A percentile compares a stretch with the other conserved stretches of the same genome.
phyloP scores from a whole-genome alignment of 2,113 vertebrate species.

The Sorex araneus region DNA sequence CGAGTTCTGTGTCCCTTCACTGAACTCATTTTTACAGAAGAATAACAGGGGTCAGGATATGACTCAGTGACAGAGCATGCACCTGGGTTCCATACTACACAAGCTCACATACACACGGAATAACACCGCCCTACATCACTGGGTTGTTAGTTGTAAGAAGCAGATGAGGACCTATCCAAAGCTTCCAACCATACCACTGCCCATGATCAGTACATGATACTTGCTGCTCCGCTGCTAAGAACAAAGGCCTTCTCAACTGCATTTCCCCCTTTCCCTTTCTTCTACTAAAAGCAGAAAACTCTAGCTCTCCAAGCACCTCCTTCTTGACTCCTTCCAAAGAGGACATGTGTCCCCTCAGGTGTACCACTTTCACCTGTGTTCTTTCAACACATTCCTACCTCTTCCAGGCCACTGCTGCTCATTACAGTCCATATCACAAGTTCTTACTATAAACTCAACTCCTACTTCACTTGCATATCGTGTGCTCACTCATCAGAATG shows the following conservation, averaged over 20 bases:
- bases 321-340: slow-evolving; percentile 69
- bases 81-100: too few species aligned
- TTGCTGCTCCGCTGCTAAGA: slow-evolving; percentile 42
- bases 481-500: slow-evolving; percentile 52
- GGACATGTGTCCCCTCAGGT: slow-evolving; percentile 46
- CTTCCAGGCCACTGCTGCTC: slow-evolving; percentile 41
- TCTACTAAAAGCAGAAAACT: slow-evolving; percentile 52
- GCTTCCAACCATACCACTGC: background rate
- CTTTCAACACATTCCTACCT: slow-evolving; percentile 43
- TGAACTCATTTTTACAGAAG: background rate
- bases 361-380: slow-evolving; percentile 64
- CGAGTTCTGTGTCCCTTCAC: background rate
- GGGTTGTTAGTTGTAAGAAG: background rate
- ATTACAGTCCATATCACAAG: slow-evolving; percentile 57
- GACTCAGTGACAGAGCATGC: too few species aligned
- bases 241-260: slow-evolving; percentile 32
- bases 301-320: slow-evolving; percentile 12
- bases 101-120: too few species aligned
- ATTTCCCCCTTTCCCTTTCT: slow-evolving; percentile 42
- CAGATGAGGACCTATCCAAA: background rate
- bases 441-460: slow-evolving; percentile 63
- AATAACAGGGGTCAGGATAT: background rate
- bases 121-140: background rate
- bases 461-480: slow-evolving; percentile 30
- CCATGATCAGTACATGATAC: background rate